Base-by-base conservation (phyloP, 2,888 invertebrate species). In the Pheosia gnoma region DNA sequence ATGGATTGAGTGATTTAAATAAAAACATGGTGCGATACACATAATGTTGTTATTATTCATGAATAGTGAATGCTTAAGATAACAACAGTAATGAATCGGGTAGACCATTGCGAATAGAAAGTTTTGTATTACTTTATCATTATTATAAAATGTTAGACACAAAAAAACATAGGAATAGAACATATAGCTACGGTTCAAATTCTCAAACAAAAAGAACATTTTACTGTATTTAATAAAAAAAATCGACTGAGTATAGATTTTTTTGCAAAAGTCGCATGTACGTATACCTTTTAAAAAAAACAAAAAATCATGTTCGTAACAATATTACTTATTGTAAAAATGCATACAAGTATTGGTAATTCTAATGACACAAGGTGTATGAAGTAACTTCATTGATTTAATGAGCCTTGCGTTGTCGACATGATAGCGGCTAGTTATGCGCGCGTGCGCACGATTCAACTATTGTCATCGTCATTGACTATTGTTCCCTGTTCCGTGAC, bases 1-100 rank as follows among this genome's bases (percentile, higher is more conserved):
- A 79, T 82, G 83, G 82, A 91, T 91, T 91, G 88, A 91, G 89
- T 90, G 89, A 90, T 92, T 86, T 84, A 77, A 89, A 91, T 90
- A 91, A 88, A 86, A 86, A 84, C 79, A 79, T 81, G 79, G 83
- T 86, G 85, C 82, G 81, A 87, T 87, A 80, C 79, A 73, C 72
- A 77, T 72, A 72, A 67, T 70, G 62, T 59, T 62, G 69, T 65
- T 60, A 66, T 77, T 79, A 66, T 77, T 79, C 74, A 76, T 76
- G 73, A 74, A 77, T 77, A 25, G 25, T 25, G 25, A 25, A 25
- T 25, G 25, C 25, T 25, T 25, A 25, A 25, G 25, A 2, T 25
- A 25, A 25, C 25, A 25, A 62, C 62, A 58, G 65, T 57, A 66
- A 72, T 66, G 38, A 5, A 47, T 4, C 8, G 47, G 4, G 41